Base-by-base conservation (phyloP, 2,888 invertebrate genomes). In the Ophion ellenae region DNA sequence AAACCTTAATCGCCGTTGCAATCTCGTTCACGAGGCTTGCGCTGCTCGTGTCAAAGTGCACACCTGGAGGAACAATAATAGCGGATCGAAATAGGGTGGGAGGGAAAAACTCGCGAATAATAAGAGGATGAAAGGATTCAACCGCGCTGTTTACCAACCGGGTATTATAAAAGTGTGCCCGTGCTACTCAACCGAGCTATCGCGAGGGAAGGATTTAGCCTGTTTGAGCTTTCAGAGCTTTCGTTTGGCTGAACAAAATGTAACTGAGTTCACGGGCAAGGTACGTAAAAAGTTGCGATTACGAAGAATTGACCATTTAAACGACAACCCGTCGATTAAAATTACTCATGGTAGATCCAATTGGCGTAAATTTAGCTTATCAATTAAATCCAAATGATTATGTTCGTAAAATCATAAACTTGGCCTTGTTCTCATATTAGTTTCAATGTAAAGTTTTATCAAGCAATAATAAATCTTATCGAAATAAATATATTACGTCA, bases 1-100 rank as follows among this genome's bases (percentile, higher is more conserved):
- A 98, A 87, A 98, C 98, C 93, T 97, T 97, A 80, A 98, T 97
- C 17, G 98, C 98, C 64, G 97, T 98, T 20, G 97, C 97, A 87
- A 98, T 98, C 94, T 98, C 98, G 90, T 96, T 97, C 90, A 97
- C 97, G 77, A 98, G 94, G 74, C 97, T 97, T 20, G 96, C 95
- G 90, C 97, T 97, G 83, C 97, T 97, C 73, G 98, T 98, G 93
- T 98, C 98, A 92, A 98, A 98, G 94, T 98, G 98, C 3, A 98
- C 98, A 84, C 98, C 97, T 97, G 94, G 2, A 87, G 87, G 74
- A 53, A 45, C 73, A 61, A 76, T 47, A 66, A 66, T 66, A 69
- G 77, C 17, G 36, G 36, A 36, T 24, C 7, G 59, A 3, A 40
- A 57, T 24, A 24, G 20, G 57, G 14, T 14, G 2, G n/a, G 24